Evolutionary conservation across 2,888 invertebrate species (phyloP), one percentile per base, ranked within the genome.

Genomic region (Mythimna albipuncta): DNA sequence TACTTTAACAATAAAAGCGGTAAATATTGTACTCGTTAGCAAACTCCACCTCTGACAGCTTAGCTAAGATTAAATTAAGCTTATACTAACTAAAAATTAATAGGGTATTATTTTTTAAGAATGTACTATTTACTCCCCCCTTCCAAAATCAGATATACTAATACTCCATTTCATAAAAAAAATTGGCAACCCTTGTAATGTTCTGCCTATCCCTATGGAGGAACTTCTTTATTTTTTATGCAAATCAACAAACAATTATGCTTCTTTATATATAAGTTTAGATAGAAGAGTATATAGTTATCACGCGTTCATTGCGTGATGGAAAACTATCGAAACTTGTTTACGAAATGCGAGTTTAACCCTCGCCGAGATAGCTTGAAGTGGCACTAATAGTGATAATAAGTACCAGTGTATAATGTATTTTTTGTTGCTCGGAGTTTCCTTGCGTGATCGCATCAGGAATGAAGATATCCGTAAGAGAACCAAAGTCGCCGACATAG

Each of bases 311-410:
- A 4, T 1, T 13, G 69, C 80, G 79, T 81, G 80, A 81, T 81
- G 80, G 82, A 81, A 81, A 81, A 77, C 64, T 80, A 72, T 69
- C 77, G 55, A 10, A 38, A 9, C 38, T 64, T 77, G 72, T 72
- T 80, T 77, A 64, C 19, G 38, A 82, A 73, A 65, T 2, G 19
- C 73, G 80, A 81, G 79, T 65, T 78, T 63, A 82, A 81, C 82
- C 80, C 80, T 44, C 69, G 32, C 2, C 19, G 38, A 10, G 80
- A 81, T 81, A 78, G 69, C 82, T 63, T 10, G 13, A 59, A 78
- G 67, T 63, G 82, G 69, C 70, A 81, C 82, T 82, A 70, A 0
- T 35, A 73, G 82, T 81, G 80, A 81, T 81, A 81, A 81, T 82
- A 82, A 82, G 80, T 81, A 82, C 80, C 80, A 78, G 35, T 63